Evolutionary conservation across 2,888 invertebrate genomes (phyloP).

Genomic region (Empis livida): DNA sequence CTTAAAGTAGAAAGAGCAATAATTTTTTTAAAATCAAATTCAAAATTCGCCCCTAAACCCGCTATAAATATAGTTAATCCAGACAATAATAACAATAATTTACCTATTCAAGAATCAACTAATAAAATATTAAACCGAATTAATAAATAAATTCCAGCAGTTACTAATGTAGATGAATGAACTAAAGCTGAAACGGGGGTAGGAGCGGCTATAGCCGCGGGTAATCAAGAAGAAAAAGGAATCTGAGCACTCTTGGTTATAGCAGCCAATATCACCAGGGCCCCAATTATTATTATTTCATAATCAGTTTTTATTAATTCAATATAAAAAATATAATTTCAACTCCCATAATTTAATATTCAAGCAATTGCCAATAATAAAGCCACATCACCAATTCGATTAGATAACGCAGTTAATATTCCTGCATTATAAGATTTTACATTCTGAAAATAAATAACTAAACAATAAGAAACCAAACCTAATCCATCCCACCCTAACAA

Average conservation of each 20-base stretch:
- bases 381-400: conserved; percentile 60
- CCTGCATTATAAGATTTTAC: conserved; percentile 53
- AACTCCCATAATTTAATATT: conserved; percentile 42
- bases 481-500: conserved; percentile 62
- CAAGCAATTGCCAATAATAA: conserved; percentile 48
- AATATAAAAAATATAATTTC: conserved; percentile 43
- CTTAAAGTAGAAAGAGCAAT: conserved; percentile 66
- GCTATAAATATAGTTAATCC: conserved; percentile 48
- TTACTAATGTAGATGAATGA: conserved; percentile 67
- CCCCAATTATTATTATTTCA: conserved; percentile 34
- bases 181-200: conserved; percentile 63
- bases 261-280: conserved; percentile 41
- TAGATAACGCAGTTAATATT: conserved; percentile 56
- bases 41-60: conserved; percentile 47
- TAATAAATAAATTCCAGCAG: conserved; percentile 59
- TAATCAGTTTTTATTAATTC: conserved; percentile 38
- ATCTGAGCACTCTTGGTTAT: conserved; percentile 47
- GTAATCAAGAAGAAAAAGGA: conserved; percentile 65
- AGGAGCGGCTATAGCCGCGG: conserved; percentile 59
- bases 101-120: conserved; percentile 31
- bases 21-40: conserved; percentile 62
- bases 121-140: conserved; percentile 52
- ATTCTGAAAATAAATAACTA: conserved; percentile 45
- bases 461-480: conserved; percentile 58
- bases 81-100: conserved; percentile 42